Evolutionary conservation across 1,140 invertebrate genomes (phyloP).

Genomic region (Oryctes rhinoceros): DNA sequence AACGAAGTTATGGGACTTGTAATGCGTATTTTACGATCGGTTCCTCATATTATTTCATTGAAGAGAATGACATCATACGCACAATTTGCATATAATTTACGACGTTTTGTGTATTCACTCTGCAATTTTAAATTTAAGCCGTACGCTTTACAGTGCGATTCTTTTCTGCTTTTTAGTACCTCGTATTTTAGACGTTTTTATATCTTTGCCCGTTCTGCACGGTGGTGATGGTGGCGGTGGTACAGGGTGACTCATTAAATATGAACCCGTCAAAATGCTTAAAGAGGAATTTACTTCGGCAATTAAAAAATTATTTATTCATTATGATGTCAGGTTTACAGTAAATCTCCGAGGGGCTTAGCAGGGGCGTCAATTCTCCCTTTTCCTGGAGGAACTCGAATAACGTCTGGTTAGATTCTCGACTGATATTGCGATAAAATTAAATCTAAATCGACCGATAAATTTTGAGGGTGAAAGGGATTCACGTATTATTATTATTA

Average conservation of each 20-base stretch:
- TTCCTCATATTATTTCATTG: slow-evolving; percentile 19
- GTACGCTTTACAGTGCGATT: not conserved
- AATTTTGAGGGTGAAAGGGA: too few relatives aligned
- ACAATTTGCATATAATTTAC: slow-evolving; percentile 30
- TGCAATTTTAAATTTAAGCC: slow-evolving; percentile 30
- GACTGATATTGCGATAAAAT: too few relatives aligned
- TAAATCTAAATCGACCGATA: too few relatives aligned
- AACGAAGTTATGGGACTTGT: slow-evolving; percentile 21
- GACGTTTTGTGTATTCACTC: slow-evolving; percentile 18
- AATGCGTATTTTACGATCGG: slow-evolving; percentile 16
- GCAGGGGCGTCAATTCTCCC: too few relatives aligned
- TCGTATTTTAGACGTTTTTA: slow-evolving; percentile 26
- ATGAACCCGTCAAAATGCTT: not conserved
- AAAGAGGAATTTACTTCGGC: not conserved
- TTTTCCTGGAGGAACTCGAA: too few relatives aligned
- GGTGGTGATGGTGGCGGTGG: not conserved
- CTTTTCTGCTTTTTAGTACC: slow-evolving; percentile 13
- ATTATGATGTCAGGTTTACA: not conserved
- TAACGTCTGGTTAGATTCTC: too few relatives aligned
- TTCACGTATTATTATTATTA: too few relatives aligned
- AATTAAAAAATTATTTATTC: slow-evolving; percentile 34
- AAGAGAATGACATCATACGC: slow-evolving; percentile 29
- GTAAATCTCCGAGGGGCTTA: not conserved
- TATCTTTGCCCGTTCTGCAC: not conserved
- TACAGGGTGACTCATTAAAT: slow-evolving; percentile 23